Conservation (phyloP, 1,140 invertebrate species). For the Harpegnathos saltator region DNA sequence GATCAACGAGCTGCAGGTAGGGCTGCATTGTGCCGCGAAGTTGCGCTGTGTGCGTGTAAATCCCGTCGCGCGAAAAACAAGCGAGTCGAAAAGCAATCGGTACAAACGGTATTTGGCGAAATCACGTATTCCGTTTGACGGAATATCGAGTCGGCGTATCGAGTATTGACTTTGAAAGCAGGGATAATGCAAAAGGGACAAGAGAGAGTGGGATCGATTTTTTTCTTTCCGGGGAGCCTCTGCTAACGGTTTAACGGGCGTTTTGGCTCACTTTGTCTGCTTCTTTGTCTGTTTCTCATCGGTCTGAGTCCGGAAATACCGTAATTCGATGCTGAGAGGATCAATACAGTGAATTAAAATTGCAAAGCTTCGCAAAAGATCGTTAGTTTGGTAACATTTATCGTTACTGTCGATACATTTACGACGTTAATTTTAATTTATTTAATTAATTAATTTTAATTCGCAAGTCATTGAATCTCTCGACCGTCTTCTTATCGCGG, state of each 20-base stretch:
- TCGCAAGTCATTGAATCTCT: not conserved
- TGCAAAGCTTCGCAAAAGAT: not conserved
- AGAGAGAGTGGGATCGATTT: no score
- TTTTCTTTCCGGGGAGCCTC: no score
- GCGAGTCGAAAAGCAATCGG: not conserved
- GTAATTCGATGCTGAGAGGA: not conserved
- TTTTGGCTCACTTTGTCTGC: not conserved
- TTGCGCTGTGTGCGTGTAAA: not conserved
- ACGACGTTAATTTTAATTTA: not conserved
- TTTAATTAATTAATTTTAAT: no score
- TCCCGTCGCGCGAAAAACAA: not conserved
- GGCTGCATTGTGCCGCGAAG: not conserved
- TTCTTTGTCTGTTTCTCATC: not conserved
- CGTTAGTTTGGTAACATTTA: not conserved
- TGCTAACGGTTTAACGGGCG: not conserved
- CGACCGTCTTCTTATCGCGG: not conserved
- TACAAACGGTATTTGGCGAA: not conserved
- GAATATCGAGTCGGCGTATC: not conserved
- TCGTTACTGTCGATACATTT: not conserved
- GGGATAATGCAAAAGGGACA: no score
- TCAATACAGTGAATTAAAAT: constrained; percentile 13
- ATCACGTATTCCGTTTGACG: not conserved
- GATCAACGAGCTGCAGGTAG: constrained; percentile 93
- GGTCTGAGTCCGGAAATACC: constrained; percentile 3
- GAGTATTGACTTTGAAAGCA: not conserved